Evolutionary conservation across 2,113 vertebrate genomes (phyloP).

Genomic region (Rafetus swinhoei): DNA sequence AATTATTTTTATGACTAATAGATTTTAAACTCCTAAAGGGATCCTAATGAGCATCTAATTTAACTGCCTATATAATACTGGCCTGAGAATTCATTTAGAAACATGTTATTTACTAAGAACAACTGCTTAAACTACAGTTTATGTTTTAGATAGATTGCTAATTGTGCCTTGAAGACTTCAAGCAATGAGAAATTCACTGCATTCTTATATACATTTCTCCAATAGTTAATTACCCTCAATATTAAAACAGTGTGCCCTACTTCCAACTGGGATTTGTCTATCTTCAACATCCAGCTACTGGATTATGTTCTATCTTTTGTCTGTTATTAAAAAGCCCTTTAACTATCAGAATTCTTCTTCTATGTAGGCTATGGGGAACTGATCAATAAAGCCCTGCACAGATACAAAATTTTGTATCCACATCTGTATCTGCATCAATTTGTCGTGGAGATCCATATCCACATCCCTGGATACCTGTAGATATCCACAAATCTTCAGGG

Average conservation of each 20-base stretch:
- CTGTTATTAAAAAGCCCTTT: not conserved
- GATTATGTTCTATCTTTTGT: not conserved
- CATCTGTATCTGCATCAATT: no score
- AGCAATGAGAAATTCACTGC: not conserved
- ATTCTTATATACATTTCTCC: not conserved
- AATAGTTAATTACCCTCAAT: not conserved
- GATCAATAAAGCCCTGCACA: not conserved
- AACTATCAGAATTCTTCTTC: not conserved
- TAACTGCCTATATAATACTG: not conserved
- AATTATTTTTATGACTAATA: conserved; percentile 6
- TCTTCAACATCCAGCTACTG: not conserved
- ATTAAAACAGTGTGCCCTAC: not conserved
- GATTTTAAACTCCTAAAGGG: not conserved
- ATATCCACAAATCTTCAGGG: no score
- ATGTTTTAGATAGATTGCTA: not conserved
- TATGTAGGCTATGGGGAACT: not conserved
- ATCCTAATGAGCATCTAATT: not conserved
- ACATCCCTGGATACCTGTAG: no score
- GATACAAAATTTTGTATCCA: no score
- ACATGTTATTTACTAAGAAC: not conserved
- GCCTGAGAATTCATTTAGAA: not conserved
- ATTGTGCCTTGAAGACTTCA: not conserved
- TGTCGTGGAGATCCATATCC: no score
- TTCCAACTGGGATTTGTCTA: not conserved
- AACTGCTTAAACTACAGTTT: not conserved